Conservation (phyloP, 2,888 invertebrate species). For the Megastigmus dorsalis region DNA sequence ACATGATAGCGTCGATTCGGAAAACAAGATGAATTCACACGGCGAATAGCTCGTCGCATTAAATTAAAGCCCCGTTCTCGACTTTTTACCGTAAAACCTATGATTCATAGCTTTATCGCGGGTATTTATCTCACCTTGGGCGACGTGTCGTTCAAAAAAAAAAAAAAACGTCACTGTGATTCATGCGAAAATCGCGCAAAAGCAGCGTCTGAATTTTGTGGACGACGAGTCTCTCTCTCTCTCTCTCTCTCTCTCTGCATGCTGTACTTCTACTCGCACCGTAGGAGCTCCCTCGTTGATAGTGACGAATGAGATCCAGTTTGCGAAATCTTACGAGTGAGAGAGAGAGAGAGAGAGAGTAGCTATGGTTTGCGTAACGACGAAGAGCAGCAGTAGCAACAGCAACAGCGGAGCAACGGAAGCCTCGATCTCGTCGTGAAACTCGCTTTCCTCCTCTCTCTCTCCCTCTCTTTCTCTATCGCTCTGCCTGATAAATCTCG, state of each 20-base stretch:
- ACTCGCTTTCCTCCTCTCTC: background rate
- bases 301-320: constrained; percentile 51
- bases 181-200: constrained; percentile 47
- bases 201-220: too few relatives aligned
- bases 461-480: constrained; percentile 6
- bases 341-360: background rate
- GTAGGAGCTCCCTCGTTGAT: constrained; percentile 12
- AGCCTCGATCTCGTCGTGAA: background rate
- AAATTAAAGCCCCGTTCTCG: constrained; percentile 33
- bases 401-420: background rate
- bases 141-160: background rate
- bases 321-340: constrained; percentile 40
- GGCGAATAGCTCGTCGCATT: constrained; percentile 32
- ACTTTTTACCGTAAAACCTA: constrained; percentile 15
- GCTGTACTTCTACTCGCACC: too few relatives aligned
- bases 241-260: too few relatives aligned
- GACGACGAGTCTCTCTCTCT: too few relatives aligned
- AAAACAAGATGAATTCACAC: background rate
- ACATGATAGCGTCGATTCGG: background rate
- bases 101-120: constrained; percentile 46
- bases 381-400: background rate
- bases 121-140: constrained; percentile 38
- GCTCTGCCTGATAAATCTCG: constrained; percentile 43
- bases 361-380: constrained; percentile 21
- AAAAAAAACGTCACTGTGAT: constrained; percentile 35